A percentile compares a stretch with the other conserved stretches of the same genome.
phyloP scores from a whole-genome alignment of 2,888 invertebrate genomes.

The Drosophila diplacantha region DNA sequence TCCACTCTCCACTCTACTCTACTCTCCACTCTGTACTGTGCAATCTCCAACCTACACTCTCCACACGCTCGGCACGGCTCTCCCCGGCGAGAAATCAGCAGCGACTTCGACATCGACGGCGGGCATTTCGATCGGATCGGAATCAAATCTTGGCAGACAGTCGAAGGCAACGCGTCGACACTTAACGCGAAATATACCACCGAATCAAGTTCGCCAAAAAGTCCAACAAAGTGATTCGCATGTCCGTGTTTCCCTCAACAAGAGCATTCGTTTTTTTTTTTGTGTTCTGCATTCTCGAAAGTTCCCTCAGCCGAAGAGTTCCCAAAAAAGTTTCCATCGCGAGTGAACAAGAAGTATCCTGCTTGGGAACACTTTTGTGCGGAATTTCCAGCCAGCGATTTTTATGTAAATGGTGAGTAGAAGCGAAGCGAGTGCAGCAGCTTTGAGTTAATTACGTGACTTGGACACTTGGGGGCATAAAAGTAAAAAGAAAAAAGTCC shows the following conservation, averaged over 20 bases:
- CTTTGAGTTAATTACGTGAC: constrained; percentile 1
- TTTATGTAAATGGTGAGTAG: constrained; percentile 65
- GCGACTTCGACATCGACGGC: constrained; percentile 23
- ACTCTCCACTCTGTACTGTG: constrained; percentile 3
- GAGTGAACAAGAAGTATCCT: constrained; percentile 6
- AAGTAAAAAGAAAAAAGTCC: background rate
- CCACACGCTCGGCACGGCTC: constrained; percentile 14
- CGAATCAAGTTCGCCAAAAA: constrained; percentile 5
- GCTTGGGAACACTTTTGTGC: constrained; percentile 26
- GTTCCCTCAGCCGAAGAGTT: constrained; percentile 2
- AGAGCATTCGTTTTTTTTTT: background rate
- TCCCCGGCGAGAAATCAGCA: constrained; percentile 29
- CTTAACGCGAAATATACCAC: constrained; percentile 37
- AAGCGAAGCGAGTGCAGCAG: constrained; percentile 1
- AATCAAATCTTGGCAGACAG: constrained; percentile 68
- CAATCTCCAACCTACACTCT: background rate
- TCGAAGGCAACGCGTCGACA: constrained; percentile 64
- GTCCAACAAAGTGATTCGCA: background rate
- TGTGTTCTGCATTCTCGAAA: constrained; percentile 11
- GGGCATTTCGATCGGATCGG: constrained; percentile 62
- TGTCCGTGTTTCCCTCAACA: background rate
- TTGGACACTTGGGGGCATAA: constrained; percentile 1
- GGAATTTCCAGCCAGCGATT: constrained; percentile 33
- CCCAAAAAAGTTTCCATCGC: background rate
- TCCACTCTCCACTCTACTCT: background rate